Conservation (phyloP, 2,113 vertebrate species). For the Parus major region DNA sequence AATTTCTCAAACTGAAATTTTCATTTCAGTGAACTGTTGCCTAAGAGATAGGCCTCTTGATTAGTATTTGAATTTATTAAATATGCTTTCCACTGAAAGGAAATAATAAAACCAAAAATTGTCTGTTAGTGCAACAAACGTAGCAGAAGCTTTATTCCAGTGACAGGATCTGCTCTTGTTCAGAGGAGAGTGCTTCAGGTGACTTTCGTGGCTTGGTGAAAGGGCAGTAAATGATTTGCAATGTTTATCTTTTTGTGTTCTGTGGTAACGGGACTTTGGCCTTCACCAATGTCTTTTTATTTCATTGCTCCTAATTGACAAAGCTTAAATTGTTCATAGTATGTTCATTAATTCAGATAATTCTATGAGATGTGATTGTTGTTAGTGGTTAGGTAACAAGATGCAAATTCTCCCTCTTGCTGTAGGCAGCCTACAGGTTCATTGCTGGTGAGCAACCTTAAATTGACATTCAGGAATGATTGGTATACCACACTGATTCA, state of each 20-base stretch:
- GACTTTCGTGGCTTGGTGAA: not conserved
- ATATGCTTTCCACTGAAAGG: not conserved
- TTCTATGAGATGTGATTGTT: not conserved
- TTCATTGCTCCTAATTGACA: not conserved
- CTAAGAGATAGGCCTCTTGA: not conserved
- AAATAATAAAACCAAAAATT: not conserved
- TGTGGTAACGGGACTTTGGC: not conserved
- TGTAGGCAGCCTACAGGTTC: not conserved
- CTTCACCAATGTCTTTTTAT: not conserved
- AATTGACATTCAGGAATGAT: not conserved
- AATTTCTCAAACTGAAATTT: not conserved
- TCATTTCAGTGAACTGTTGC: not conserved
- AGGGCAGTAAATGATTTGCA: not conserved
- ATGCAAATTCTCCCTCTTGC: not conserved
- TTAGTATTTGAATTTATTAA: not conserved
- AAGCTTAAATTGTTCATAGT: not conserved
- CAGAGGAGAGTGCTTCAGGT: not conserved
- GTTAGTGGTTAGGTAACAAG: not conserved
- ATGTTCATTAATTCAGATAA: not conserved
- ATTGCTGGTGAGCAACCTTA: not conserved
- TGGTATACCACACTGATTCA: not conserved
- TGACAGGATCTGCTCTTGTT: not conserved
- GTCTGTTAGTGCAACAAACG: not conserved
- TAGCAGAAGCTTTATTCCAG: not conserved
- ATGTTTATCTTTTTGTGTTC: constrained; percentile 8